Conservation (phyloP, 2,113 vertebrate species). For the Desmodus rotundus region DNA sequence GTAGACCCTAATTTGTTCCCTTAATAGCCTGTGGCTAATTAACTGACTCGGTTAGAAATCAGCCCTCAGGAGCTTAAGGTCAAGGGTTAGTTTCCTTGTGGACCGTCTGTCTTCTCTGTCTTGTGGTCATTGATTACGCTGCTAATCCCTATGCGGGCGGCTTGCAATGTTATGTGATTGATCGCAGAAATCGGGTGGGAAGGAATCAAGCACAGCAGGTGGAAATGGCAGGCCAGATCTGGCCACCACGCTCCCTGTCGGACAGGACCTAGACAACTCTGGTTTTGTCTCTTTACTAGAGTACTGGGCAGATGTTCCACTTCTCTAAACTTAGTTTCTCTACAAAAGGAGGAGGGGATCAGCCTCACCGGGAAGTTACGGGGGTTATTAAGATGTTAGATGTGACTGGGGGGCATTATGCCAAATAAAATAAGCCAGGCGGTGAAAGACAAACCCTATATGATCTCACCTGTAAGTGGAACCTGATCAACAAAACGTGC, state of each 20-base stretch:
- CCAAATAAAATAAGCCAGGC: too few species aligned
- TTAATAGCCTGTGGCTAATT: constrained; percentile 43
- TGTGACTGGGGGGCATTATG: too few species aligned
- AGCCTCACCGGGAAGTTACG: background rate
- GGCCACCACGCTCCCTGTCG: background rate
- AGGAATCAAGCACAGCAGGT: background rate
- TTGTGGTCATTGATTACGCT: background rate
- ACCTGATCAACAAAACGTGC: too few species aligned
- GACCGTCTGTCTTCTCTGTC: constrained; percentile 32
- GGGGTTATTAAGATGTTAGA: background rate
- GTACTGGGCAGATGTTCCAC: background rate
- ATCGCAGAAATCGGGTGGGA: background rate
- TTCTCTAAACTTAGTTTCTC: background rate
- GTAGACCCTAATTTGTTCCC: constrained; percentile 9
- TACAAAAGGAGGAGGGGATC: background rate
- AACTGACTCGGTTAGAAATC: constrained; percentile 18
- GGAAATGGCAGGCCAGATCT: background rate
- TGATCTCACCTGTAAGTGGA: too few species aligned
- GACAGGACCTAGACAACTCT: background rate
- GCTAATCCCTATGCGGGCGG: background rate
- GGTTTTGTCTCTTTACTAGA: background rate
- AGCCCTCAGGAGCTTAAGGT: constrained; percentile 12
- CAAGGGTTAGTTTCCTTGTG: background rate
- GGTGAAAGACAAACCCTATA: too few species aligned
- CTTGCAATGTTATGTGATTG: background rate